Base-by-base conservation (phyloP, 1,140 invertebrate species). In the Stratiolaelaps scimitus region DNA sequence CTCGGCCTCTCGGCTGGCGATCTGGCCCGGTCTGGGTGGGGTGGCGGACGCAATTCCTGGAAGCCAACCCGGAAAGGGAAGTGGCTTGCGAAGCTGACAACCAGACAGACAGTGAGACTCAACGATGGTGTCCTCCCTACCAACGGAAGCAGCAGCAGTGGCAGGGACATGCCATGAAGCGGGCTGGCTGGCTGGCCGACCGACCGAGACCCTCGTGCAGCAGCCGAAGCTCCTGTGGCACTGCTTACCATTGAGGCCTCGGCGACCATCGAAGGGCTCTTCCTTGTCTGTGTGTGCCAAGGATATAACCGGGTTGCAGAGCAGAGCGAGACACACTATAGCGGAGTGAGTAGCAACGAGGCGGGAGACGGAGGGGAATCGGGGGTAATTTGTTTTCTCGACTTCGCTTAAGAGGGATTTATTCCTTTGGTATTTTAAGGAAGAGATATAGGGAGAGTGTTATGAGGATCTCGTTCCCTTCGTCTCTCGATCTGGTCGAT, bases 41-140 rank as follows among this genome's bases (percentile, higher is more conserved):
- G 53, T 60, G 53, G 53, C 2, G 15, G 53, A 60, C 53, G 7
- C 53, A 23, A 20, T 60, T 60, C 53, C 23, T 29, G 26, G 53
- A 60, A 60, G 34, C 53, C 53, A 60, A 60, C 53, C 53, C 53
- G 53, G 53, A 60, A 60, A 26, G 53, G 53, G 53, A 60, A 60
- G 53, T 60, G 53, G 53, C 26, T 60, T 60, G 53, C 53, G 53
- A 17, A 60, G n/a, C 53, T 60, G 53, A 60, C 53, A 60, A 60
- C 17, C 53, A 40, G 34, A 40, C 34, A 40, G 34, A n/a, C n/a
- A n/a, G n/a, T n/a, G n/a, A n/a, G n/a, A 40, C 34, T 40, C 10
- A 40, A 40, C 34, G 26, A 20, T 60, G n/a, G n/a, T n/a, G n/a
- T n/a, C n/a, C n/a, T 60, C 15, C 53, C 26, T 60, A 23, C 53